Base-by-base conservation (phyloP, 2,797 vertebrate genomes). In the Neomorphus geoffroyi region DNA sequence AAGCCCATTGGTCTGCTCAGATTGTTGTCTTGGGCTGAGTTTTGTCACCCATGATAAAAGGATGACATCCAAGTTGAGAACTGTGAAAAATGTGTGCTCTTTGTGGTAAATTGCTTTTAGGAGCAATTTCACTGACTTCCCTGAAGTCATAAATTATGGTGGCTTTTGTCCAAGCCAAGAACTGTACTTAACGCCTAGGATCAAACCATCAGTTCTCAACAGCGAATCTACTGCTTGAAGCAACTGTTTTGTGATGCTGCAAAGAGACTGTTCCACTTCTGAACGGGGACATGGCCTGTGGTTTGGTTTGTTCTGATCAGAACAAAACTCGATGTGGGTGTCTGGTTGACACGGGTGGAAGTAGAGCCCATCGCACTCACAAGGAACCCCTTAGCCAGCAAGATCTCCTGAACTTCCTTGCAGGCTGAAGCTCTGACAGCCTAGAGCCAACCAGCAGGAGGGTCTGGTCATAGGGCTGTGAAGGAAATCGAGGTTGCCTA, bases 31-130 rank as follows among this genome's bases (percentile, higher is more conserved):
- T 81, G 43, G 26, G 66, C 73, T 83, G 23, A 58, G 32, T 87
- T 92, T 79, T 90, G 57, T 82, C 86, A 77, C 75, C 21, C 51
- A 21, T 12, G 70, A 48, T 58, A 79, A 72, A 78, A 64, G 37
- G 35, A 62, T 83, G 73, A 82, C 53, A 54, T 65, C 45, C 70
- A 53, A 39, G 43, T 81, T 92, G 60, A 88, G 71, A 85, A 93
- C 82, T 41, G 39, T 32, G 57, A 70, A 79, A 80, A 84, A 94
- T 43, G 4, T 50, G 11, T 77, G 41, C 18, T 37, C 35, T 86
- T 60, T 1, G 7, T 83, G 53, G 51, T 83, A 56, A 43, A 81
- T 3, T 80, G 61, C 57, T 78, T 18, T 41, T 78, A 0, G 9
- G 71, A 84, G 35, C 70, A 39, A 64, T 65, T 93, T 81, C 27